These are phyloP conservation scores for Salvelinus fontinalis DNA, from an alignment of 2,113 vertebrate species.

Conservation along the genomic window DNA sequence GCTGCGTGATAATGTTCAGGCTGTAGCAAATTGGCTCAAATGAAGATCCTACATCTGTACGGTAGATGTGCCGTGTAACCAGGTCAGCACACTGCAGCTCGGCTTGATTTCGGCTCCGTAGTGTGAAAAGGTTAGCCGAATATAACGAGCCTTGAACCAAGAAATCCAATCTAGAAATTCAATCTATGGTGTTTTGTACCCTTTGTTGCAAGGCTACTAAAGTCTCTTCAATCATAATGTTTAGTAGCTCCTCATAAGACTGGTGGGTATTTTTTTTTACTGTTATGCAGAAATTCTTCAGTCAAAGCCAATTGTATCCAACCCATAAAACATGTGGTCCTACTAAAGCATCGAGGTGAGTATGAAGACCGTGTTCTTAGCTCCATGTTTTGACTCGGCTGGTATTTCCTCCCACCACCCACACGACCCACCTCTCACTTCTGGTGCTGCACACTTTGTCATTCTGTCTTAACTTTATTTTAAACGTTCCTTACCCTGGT, in stretches of 20 bases:
- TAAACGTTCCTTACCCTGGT: slow-evolving; percentile 14
- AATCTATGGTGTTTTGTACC: background rate
- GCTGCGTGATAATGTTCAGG: too few species aligned
- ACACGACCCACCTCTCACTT: slow-evolving; percentile 24
- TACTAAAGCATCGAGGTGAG: slow-evolving; percentile 62
- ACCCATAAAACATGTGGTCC: slow-evolving; percentile 12
- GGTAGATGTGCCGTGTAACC: too few species aligned
- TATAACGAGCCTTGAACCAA: background rate
- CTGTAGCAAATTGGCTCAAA: too few species aligned
- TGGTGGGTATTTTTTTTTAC: slow-evolving; percentile 41
- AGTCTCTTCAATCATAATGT: background rate
- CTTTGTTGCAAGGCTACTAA: background rate
- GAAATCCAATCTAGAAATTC: background rate
- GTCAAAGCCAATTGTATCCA: slow-evolving; percentile 51
- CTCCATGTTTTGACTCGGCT: slow-evolving; percentile 11
- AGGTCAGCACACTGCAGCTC: too few species aligned
- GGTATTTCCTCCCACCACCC: slow-evolving; percentile 18
- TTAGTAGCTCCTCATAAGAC: slow-evolving; percentile 18
- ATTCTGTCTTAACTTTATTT: slow-evolving; percentile 3
- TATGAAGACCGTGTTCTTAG: background rate
- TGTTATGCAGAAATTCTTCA: slow-evolving; percentile 61
- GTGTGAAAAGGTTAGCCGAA: too few species aligned
- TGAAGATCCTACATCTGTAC: too few species aligned
- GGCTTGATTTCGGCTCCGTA: too few species aligned
- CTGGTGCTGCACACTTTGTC: slow-evolving; percentile 29